Conservation (phyloP, 1,140 invertebrate species). For the Phocides pigmalion region DNA sequence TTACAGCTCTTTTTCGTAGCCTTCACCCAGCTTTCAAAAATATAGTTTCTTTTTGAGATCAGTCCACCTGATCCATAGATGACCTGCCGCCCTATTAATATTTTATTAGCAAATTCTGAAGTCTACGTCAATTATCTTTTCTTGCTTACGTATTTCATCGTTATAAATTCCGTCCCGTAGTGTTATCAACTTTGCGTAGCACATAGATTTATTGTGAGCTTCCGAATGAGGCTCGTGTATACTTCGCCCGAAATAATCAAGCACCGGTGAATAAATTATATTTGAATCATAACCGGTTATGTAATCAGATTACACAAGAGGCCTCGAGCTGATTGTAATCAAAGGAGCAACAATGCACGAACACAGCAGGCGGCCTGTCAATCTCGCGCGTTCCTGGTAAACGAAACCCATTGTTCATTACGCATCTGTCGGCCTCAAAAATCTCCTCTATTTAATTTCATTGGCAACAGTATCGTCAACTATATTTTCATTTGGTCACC, state of each 20-base stretch:
- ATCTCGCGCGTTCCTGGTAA: conserved; percentile 61
- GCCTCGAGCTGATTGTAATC: conserved; percentile 29
- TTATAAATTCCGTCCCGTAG: too few relatives aligned
- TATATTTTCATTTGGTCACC: conserved; percentile 69
- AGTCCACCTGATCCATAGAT: too few relatives aligned
- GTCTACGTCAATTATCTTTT: too few relatives aligned
- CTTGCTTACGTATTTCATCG: too few relatives aligned
- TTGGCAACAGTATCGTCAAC: conserved; percentile 69
- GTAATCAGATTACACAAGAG: conserved; percentile 18
- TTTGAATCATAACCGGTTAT: conserved; percentile 11
- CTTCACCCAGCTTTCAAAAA: too few relatives aligned
- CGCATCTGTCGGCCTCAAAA: conserved; percentile 68
- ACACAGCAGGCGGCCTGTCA: conserved; percentile 47
- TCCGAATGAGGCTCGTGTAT: not conserved
- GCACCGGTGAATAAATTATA: not conserved
- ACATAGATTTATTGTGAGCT: too few relatives aligned
- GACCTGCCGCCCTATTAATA: too few relatives aligned
- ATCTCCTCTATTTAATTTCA: conserved; percentile 77
- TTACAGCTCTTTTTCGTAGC: too few relatives aligned
- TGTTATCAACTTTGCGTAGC: too few relatives aligned
- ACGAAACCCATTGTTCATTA: conserved; percentile 69
- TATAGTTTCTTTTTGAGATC: too few relatives aligned
- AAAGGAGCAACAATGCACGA: conserved; percentile 16
- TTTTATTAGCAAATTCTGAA: too few relatives aligned
- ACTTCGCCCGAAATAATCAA: not conserved